Evolutionary conservation across 1,140 invertebrate genomes (phyloP), one percentile per base, ranked within the genome.

Genomic region (Thaumatotibia leucotreta): DNA sequence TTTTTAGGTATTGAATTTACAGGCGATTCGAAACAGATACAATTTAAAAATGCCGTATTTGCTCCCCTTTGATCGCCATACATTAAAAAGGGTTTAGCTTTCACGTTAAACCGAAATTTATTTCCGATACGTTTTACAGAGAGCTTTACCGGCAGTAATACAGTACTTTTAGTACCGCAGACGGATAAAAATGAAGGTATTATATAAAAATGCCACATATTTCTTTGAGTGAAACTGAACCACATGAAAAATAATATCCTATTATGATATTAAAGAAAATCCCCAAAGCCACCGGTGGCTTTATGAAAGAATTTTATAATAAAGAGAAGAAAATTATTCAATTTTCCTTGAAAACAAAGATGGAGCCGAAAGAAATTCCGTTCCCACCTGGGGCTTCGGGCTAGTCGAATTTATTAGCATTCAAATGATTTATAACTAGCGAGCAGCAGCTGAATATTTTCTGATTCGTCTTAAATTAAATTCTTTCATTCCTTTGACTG

Each of bases 381-480:
- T 85, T 82, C 72, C 79, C 84, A 86, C 85, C 84, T 86, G 83
- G 76, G 77, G 76, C 72, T 78, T 74, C 67, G 75, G 76, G 77
- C 78, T 83, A 86, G 82, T 88, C 79, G 85, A 89, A 90, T 90
- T 90, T 90, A 90, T 90, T 90, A 90, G 88, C 86, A 90, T 90
- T 89, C 86, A 90, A 90, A 90, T 88, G 85, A 90, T 90, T 90
- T 90, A 90, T 89, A 89, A 90, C 86, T 89, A 87, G 85, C 82
- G 75, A 82, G 82, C 81, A 82, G 88, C 86, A 88, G 84, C 84
- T 88, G 88, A 88, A 91, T 88, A 90, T 88, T 90, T 89, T 88
- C 85, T 90, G 86, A 90, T 89, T 88, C 85, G 77, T 79, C 85
- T 87, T 89, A 90, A 90, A 89, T 90, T 88, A 90, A 90, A 89